Percentiles rank a stretch among this genome's conserved stretches.
phyloP scores from a whole-genome alignment of 2,888 invertebrate genomes.

The Meiosimyza decipiens region DNA sequence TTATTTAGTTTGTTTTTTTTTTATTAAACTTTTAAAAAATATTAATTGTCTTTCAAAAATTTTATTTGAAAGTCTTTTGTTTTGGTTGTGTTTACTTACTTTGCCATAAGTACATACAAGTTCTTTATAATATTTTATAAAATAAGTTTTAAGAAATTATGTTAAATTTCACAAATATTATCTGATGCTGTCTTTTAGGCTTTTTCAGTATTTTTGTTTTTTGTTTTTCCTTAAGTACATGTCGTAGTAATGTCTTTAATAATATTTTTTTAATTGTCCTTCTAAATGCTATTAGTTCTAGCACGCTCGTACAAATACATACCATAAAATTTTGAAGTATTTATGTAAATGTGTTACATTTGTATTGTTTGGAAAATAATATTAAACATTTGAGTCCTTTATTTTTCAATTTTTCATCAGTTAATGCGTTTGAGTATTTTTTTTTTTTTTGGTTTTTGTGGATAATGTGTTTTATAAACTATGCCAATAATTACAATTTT shows the following conservation, averaged over 20 bases:
- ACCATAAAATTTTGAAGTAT: conserved; percentile 1
- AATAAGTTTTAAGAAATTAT: conserved; percentile 22
- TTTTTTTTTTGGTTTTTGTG: background rate
- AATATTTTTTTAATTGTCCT: conserved; percentile 13
- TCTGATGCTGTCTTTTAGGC: conserved; percentile 6
- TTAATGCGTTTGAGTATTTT: conserved; percentile 8
- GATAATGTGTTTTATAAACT: conserved; percentile 19
- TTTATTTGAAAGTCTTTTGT: conserved; percentile 31
- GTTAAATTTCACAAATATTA: conserved; percentile 23
- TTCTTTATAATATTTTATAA: conserved; percentile 8
- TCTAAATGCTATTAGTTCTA: conserved; percentile 30
- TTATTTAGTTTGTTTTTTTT: conserved; percentile 13
- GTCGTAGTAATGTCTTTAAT: conserved; percentile 11
- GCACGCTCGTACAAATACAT: conserved; percentile 24
- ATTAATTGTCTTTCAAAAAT: conserved; percentile 32
- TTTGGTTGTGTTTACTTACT: conserved; percentile 32
- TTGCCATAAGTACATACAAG: conserved; percentile 33
- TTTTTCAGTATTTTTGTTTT: conserved; percentile 5
- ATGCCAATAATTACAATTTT: conserved; percentile 28
- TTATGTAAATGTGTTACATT: conserved; percentile 6
- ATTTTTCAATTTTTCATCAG: conserved; percentile 32
- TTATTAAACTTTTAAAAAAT: conserved; percentile 33
- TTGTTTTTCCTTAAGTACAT: background rate
- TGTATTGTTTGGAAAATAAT: conserved; percentile 7
- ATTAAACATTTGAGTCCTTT: background rate